Evolutionary conservation across 2,888 invertebrate genomes (phyloP), one percentile per base, ranked within the genome.

Genomic region (Vandiemenella viatica): DNA sequence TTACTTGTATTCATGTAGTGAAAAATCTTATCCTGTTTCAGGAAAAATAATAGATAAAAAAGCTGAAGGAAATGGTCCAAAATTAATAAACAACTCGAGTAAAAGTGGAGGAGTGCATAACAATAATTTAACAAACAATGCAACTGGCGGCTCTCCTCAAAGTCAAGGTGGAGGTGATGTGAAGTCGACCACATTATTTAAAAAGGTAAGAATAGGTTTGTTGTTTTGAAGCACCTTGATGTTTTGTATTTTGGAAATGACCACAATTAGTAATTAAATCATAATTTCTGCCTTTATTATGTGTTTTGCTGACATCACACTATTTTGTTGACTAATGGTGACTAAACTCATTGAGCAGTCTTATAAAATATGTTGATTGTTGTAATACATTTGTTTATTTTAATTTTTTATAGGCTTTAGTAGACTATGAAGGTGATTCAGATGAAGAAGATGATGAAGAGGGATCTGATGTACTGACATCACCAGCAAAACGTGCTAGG

Each of bases 361-460:
- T n/a, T n/a, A n/a, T n/a, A n/a, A n/a, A n/a, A n/a, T n/a, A n/a
- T n/a, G n/a, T n/a, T n/a, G n/a, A n/a, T n/a, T n/a, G n/a, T n/a
- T n/a, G n/a, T n/a, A n/a, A n/a, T n/a, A n/a, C 15, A 6, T 48
- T 18, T 2, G 16, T 8, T 40, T 7, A 7, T 40, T 40, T 46
- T 32, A 15, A n/a, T n/a, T n/a, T n/a, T n/a, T n/a, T n/a, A n/a
- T 65, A 88, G 88, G 89, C 91, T 58, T 75, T 96, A 62, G 96
- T 96, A 55, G 96, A 96, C 68, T 96, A 96, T 63, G 95, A 96
- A 65, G 95, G 90, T 50, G 95, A 96, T 69, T 95, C 93, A 1
- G 95, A 96, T 62, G 95, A 95, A 62, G 91, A 91, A 51, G 90
- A 90, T 52, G 80, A 82, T 54, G 68, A 70, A 37, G 73, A 73